Base-by-base conservation (phyloP, 2,888 invertebrate genomes). In the Lamellibrachia columna region DNA sequence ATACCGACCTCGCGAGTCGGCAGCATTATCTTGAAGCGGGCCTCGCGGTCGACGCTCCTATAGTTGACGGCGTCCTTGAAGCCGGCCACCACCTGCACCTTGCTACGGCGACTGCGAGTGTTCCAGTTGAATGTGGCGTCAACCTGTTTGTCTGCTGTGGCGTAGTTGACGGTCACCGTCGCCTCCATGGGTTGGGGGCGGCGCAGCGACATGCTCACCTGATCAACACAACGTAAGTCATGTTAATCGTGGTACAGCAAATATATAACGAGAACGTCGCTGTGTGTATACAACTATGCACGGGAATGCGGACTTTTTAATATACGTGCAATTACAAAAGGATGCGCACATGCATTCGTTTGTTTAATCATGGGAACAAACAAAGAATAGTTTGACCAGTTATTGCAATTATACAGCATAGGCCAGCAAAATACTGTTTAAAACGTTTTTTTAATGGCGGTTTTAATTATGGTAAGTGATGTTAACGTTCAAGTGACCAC, bases 101-200 rank as follows among this genome's bases (percentile, higher is more conserved):
- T 93, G 52, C 92, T 94, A 91, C 93, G 93, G 90, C 55, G 28
- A n/a, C 58, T 60, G 58, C 53, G 93, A 53, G 95, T 95, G 94
- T 96, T 94, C 96, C 96, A 96, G 94, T 96, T 95, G 28, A 95
- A 92, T 53, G 91, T 58, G n/a, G 92, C 93, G 11, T 93, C 93
- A 52, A 92, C 93, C 8, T 60, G 93, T 9, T 52, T 53, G 1
- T 91, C 90, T 8, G 55, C 90, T 22, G 52, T 90, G 9, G 11
- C 90, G 53, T 52, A 92, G 90, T 53, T 92, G 53, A 92, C 15
- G 60, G 92, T 93, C 53, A 94, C 40, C 7, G 53, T 90, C 22
- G 93, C 90, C 22, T 92, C 91, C 92, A 94, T 91, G 4, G 93
- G 92, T 7, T 92, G 92, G 58, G 94, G 94, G 11, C 93, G 55